These are phyloP conservation scores for Eupsilia transversa DNA, from an alignment of 2,888 invertebrate genomes.

Conservation along the genomic window DNA sequence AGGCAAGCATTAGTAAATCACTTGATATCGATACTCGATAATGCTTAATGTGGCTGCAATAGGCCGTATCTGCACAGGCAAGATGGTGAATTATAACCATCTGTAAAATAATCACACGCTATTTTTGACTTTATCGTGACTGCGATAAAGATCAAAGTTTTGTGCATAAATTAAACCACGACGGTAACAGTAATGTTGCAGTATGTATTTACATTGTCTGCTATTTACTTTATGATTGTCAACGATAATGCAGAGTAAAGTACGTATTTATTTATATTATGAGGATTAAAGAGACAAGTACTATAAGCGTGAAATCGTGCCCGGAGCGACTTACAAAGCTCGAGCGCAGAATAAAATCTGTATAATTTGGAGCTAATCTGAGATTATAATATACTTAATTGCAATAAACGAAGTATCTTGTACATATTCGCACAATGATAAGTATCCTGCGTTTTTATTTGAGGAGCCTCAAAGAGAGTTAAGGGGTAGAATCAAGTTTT, in stretches of 20 bases:
- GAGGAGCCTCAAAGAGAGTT: neutral
- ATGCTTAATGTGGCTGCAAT: conserved; percentile 71
- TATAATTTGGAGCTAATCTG: conserved; percentile 19
- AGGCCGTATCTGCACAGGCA: conserved; percentile 63
- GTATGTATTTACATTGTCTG: conserved; percentile 52
- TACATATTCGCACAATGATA: neutral
- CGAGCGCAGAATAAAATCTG: conserved; percentile 7
- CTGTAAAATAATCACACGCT: conserved; percentile 45
- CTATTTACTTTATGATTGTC: conserved; percentile 60
- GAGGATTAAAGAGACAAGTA: conserved; percentile 26
- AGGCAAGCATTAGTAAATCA: conserved; percentile 76
- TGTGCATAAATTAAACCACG: conserved; percentile 29
- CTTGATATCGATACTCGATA: conserved; percentile 74
- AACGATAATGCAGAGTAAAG: conserved; percentile 51
- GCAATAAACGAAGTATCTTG: conserved; percentile 3
- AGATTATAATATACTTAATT: neutral
- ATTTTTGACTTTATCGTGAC: conserved; percentile 50
- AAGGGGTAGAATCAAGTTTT: neutral
- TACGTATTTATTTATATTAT: conserved; percentile 42
- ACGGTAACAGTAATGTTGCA: conserved; percentile 38
- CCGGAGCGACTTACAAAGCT: neutral
- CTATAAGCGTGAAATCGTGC: conserved; percentile 23
- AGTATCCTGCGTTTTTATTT: neutral
- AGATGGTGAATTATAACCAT: conserved; percentile 58
- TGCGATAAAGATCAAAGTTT: conserved; percentile 52